Conservation (phyloP, 2,113 vertebrate species). For the Erythrocercus mccallii region DNA sequence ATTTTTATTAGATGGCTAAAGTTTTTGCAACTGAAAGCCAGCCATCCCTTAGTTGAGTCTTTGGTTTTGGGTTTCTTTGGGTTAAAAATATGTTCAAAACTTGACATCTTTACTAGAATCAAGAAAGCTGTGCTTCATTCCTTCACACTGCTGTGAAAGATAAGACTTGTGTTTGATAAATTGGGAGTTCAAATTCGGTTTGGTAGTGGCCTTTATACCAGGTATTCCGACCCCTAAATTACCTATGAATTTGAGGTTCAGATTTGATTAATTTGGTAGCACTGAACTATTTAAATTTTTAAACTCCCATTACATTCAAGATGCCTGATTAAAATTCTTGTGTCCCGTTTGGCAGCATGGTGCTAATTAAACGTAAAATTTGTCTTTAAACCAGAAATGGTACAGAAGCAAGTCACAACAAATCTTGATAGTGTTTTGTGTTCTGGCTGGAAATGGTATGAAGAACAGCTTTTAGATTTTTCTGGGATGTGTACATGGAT, state of each 20-base stretch:
- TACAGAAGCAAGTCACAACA: constrained; percentile 28
- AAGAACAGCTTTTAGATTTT: neutral
- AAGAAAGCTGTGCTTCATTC: neutral
- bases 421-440: neutral
- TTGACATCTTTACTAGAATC: neutral
- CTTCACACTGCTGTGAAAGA: accelerated
- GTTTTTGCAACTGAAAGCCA: neutral
- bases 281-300: neutral
- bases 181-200: neutral
- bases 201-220: neutral
- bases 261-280: neutral
- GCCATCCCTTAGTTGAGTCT: neutral
- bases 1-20: neutral
- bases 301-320: neutral
- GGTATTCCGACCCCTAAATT: neutral
- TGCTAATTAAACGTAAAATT: neutral
- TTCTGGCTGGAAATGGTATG: neutral
- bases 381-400: neutral
- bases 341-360: neutral
- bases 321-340: neutral
- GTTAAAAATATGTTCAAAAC: neutral
- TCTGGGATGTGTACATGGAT: neutral
- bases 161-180: neutral
- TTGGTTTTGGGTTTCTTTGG: neutral
- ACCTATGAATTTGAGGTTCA: neutral